These are phyloP conservation scores for Suillia variegata DNA, from an alignment of 2,888 invertebrate genomes.

Conservation along the genomic window DNA sequence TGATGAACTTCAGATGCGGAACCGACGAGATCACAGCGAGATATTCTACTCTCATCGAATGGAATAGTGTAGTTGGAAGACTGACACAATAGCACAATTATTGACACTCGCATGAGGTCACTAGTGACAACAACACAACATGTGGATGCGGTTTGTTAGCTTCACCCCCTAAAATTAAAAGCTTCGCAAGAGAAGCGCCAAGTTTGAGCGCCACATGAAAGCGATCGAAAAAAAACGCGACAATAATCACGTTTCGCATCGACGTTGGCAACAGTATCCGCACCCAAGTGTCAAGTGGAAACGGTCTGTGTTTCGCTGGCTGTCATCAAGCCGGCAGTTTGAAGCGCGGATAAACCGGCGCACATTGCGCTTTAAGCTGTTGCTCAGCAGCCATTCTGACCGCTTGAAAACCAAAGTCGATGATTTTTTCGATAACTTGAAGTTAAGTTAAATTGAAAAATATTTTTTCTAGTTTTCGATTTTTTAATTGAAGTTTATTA, in stretches of 20 bases:
- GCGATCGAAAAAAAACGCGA: background rate
- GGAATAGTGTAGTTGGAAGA: background rate
- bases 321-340: too few relatives aligned
- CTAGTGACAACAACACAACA: background rate
- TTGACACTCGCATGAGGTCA: background rate
- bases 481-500: too few relatives aligned
- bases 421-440: too few relatives aligned
- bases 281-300: background rate
- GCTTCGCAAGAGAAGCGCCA: background rate
- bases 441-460: too few relatives aligned
- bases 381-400: too few relatives aligned
- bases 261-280: background rate
- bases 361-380: too few relatives aligned
- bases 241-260: background rate
- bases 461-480: too few relatives aligned
- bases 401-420: too few relatives aligned
- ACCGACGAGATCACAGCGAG: background rate
- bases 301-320: background rate
- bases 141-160: background rate
- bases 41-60: background rate
- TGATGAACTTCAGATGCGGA: slow-evolving; percentile 23
- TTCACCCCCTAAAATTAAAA: background rate
- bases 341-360: too few relatives aligned
- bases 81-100: slow-evolving; percentile 9
- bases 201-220: background rate